Evolutionary conservation across 2,113 vertebrate genomes (phyloP).

Genomic region (Aspidoscelis tigris): DNA sequence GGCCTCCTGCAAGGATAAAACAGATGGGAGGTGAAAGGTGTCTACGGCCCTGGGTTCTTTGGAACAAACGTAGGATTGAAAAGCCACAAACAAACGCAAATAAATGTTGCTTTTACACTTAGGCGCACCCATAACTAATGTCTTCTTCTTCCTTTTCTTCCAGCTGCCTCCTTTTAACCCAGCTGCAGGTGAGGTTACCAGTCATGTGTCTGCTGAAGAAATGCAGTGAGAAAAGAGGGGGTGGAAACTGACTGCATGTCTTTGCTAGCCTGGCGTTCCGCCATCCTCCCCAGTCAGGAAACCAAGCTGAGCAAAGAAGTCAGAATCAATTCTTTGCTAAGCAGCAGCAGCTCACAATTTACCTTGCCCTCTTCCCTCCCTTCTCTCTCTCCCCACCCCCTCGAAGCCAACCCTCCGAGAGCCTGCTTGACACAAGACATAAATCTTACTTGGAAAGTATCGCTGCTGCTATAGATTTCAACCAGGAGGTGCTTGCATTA

Average conservation of each 20-base stretch:
- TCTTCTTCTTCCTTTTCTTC: too few species aligned
- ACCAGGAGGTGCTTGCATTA: conserved; percentile 46
- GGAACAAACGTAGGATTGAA: too few species aligned
- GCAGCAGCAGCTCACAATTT: not conserved
- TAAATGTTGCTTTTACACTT: too few species aligned
- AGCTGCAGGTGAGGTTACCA: not conserved
- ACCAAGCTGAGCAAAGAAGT: rapidly evolving
- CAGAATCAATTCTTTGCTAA: not conserved
- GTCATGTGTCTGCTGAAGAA: not conserved
- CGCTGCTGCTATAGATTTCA: conserved; percentile 37
- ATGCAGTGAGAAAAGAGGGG: not conserved
- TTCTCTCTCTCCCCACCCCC: not conserved
- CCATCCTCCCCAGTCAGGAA: rapidly evolving
- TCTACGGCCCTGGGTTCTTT: too few species aligned
- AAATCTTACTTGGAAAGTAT: conserved; percentile 23
- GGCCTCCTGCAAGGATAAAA: too few species aligned
- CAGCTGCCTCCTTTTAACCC: not conserved
- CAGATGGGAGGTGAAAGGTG: too few species aligned
- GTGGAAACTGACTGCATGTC: too few species aligned
- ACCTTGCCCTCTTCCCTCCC: not conserved
- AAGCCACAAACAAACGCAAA: too few species aligned
- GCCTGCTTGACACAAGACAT: not conserved
- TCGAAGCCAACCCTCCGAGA: not conserved
- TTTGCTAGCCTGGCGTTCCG: not conserved
- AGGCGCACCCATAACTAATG: too few species aligned